Evolutionary conservation across 2,113 vertebrate genomes (phyloP).

Genomic region (Reinhardtius hippoglossoides): DNA sequence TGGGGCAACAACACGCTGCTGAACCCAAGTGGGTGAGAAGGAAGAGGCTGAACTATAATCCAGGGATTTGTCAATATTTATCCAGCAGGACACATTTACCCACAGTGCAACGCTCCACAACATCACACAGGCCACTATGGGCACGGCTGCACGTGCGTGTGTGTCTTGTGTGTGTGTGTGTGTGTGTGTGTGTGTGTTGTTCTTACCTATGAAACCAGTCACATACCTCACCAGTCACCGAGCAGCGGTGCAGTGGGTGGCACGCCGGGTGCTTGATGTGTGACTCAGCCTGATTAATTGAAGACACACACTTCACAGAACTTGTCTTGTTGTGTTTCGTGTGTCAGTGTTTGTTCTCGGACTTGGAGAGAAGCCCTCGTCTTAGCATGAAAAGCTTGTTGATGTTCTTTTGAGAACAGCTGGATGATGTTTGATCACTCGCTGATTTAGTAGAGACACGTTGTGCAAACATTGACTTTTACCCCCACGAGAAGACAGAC

Average conservation of each 20-base stretch:
- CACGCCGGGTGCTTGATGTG: conserved; percentile 62
- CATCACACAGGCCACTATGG: conserved; percentile 9
- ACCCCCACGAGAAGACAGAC: conserved; percentile 34
- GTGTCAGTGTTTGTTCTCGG: conserved; percentile 55
- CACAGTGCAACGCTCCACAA: conserved; percentile 28
- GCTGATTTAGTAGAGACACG: conserved; percentile 63
- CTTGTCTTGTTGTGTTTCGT: conserved; percentile 57
- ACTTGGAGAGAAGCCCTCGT: conserved; percentile 49
- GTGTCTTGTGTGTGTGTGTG: conserved; percentile 14
- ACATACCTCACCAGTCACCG: conserved; percentile 35
- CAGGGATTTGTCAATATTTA: conserved; percentile 59
- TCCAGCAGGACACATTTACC: conserved; percentile 50
- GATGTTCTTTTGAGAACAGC: conserved; percentile 60
- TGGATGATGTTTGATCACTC: conserved; percentile 66
- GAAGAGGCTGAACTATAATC: conserved; percentile 52
- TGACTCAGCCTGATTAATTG: conserved; percentile 63
- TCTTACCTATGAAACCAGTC: conserved; percentile 25
- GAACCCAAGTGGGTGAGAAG: conserved; percentile 50
- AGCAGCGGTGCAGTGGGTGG: conserved; percentile 61
- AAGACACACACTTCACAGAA: conserved; percentile 48
- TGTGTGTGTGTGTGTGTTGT: conserved; percentile 21
- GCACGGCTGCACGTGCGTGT: conserved; percentile 14
- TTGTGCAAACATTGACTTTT: conserved; percentile 56
- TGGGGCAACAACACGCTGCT: neutral
- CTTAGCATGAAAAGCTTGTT: conserved; percentile 54